Evolutionary conservation across 2,113 vertebrate genomes (phyloP).

Genomic region (Nothocercus julius): DNA sequence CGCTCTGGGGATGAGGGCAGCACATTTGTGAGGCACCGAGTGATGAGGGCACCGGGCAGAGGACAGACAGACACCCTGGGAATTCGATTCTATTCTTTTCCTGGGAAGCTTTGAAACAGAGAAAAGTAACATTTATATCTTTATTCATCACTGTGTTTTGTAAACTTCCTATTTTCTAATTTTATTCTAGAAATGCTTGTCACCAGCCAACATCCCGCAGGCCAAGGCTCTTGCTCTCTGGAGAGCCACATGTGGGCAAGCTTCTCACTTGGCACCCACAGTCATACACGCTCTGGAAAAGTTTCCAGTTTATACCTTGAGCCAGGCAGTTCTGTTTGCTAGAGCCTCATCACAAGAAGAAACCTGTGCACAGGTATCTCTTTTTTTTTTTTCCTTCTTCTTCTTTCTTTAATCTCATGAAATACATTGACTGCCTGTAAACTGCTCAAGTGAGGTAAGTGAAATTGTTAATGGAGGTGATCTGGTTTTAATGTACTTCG

Average conservation of each 20-base stretch:
- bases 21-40: no score
- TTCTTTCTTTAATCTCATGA: not conserved
- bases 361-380: constrained; percentile 89
- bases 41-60: no score
- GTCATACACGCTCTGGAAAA: constrained; percentile 92
- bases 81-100: no score
- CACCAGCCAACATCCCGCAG: constrained; percentile 88
- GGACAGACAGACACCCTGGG: no score
- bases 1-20: no score
- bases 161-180: not conserved
- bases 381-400: not conserved
- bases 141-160: not conserved
- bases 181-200: constrained; percentile 72
- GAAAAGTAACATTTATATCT: not conserved
- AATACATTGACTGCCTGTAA: not conserved
- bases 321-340: constrained; percentile 87
- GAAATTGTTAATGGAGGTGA: not conserved
- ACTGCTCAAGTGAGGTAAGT: not conserved
- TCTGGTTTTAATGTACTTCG: not conserved
- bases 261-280: constrained; percentile 92
- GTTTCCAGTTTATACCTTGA: constrained; percentile 89
- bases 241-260: constrained; percentile 87
- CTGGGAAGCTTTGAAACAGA: no score
- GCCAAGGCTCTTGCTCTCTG: constrained; percentile 87
- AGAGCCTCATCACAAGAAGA: constrained; percentile 87